Base-by-base conservation (phyloP, 2,888 invertebrate species). In the Sarcophaga variegata region DNA sequence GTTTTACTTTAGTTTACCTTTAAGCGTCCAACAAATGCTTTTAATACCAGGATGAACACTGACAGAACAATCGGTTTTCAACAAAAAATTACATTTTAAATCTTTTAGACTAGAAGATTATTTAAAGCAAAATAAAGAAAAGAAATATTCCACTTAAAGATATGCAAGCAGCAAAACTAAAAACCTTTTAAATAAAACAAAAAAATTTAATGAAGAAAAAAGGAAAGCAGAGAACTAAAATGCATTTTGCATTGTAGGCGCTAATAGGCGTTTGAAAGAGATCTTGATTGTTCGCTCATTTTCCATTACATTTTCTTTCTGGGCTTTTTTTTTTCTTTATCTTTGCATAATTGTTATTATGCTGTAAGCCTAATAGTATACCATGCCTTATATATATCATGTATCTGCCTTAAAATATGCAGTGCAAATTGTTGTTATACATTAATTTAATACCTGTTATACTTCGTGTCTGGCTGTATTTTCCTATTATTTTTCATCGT, bases 361-460 rank as follows among this genome's bases (percentile, higher is more conserved):
- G 54, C 47, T 69, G 47, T 82, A 60, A 70, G 49, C 83, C 83
- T 81, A 86, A 86, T 63, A 74, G 49, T 81, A 81, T 81, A 80
- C 72, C 60, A 0, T 71, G 76, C 14, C 83, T 86, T 82, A 37
- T 76, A 72, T 62, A 67, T 72, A 76, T 70, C 71, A 54, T 81
- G n/a, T 63, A 77, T 81, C 83, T 77, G 80, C 86, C 77, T 78
- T 81, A 81, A 87, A 87, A 81, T 83, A 87, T 87, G 76, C 83
- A 83, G 86, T 71, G 83, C 72, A 87, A 83, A 87, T 82, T 87
- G 75, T 79, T 79, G 72, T 84, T 84, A 82, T 63, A 74, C 79
- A 70, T 63, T 67, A 64, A 64, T 77, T 75, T 74, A 54, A 17
- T 54, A 54, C 17, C 66, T 37, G 37, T 45, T 66, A 66, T 76